Conservation (phyloP, 2,113 vertebrate species). For the Himantopus leucocephalus region DNA sequence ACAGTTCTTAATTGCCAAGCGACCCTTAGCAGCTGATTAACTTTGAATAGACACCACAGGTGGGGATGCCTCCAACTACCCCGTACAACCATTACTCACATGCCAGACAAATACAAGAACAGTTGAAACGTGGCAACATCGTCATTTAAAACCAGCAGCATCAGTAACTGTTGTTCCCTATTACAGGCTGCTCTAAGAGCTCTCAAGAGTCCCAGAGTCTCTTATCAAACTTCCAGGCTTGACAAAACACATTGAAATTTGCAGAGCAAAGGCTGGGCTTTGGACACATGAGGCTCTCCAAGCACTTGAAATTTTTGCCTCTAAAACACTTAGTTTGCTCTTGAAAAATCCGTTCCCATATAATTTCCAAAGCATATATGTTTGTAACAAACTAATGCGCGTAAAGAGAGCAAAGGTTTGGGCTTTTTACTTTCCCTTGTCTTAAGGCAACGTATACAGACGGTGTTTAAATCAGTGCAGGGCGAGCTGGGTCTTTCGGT, state of each 20-base stretch:
- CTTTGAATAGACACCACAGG: not conserved
- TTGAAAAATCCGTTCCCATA: not conserved
- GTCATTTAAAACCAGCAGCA: not conserved
- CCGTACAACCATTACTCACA: not conserved
- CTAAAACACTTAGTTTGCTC: not conserved
- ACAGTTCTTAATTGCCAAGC: not conserved
- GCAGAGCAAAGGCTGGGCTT: not conserved
- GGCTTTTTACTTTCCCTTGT: not conserved
- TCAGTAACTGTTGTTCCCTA: not conserved
- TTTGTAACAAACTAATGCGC: not conserved
- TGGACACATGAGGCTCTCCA: not conserved
- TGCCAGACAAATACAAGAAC: not conserved
- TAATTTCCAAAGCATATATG: not conserved
- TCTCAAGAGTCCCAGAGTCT: not conserved
- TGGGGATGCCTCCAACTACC: not conserved
- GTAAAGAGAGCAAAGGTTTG: not conserved
- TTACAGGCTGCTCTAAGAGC: not conserved
- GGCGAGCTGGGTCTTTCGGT: not conserved
- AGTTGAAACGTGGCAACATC: not conserved
- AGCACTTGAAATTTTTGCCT: not conserved
- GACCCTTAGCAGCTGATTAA: not conserved
- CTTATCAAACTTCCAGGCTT: not conserved
- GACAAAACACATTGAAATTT: not conserved
- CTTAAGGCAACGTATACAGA: not conserved
- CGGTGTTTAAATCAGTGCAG: not conserved